Conservation (phyloP, 2,113 vertebrate genomes). For the Ia io region DNA sequence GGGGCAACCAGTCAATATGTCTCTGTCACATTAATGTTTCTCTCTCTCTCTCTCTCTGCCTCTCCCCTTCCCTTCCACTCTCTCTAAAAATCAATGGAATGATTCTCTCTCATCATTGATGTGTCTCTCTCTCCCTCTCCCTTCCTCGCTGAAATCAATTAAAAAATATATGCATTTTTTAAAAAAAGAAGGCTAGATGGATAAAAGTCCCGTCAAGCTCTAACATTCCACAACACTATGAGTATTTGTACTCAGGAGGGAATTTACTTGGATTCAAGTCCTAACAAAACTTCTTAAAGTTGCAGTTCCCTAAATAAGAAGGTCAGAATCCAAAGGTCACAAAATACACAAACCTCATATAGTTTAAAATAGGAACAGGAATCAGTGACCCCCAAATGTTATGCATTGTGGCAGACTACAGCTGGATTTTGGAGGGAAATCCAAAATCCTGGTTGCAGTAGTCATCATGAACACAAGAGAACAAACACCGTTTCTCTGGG, state of each 20-base stretch:
- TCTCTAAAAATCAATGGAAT: too few species aligned
- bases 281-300: conserved; percentile 54
- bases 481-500: neutral
- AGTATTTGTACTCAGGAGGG: conserved; percentile 32
- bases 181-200: neutral
- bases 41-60: too few species aligned
- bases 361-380: conserved; percentile 24
- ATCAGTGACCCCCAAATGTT: neutral
- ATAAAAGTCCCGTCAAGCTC: conserved; percentile 37
- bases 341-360: neutral
- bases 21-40: too few species aligned
- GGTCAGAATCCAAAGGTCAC: conserved; percentile 64
- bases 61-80: too few species aligned
- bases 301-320: conserved; percentile 64
- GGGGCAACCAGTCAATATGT: too few species aligned
- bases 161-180: too few species aligned
- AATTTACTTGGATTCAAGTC: conserved; percentile 64
- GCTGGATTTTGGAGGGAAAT: neutral
- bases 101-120: too few species aligned
- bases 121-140: too few species aligned
- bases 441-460: neutral
- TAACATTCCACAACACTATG: neutral
- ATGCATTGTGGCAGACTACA: neutral
- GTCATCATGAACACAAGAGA: neutral
- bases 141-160: too few species aligned